Evolutionary conservation across 2,888 invertebrate species (phyloP).

Genomic region (Dromius quadrimaculatus): DNA sequence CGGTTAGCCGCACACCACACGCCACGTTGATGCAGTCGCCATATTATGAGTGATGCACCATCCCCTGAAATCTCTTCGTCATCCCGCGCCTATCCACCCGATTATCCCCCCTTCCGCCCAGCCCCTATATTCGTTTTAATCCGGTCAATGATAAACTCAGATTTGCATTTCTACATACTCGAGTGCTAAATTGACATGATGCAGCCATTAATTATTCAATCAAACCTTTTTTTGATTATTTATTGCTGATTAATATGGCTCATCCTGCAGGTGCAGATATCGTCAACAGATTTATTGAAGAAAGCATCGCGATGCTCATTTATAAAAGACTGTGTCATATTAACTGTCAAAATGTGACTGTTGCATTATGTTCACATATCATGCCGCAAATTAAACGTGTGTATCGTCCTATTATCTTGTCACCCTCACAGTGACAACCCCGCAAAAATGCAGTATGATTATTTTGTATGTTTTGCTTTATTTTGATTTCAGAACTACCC

Average conservation of each 20-base stretch:
- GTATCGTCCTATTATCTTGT: slow-evolving; percentile 24
- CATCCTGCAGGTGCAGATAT: too few relatives aligned
- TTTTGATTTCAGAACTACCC: too few relatives aligned
- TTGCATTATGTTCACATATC: background rate
- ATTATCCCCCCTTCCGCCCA: background rate
- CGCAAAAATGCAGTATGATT: slow-evolving; percentile 19
- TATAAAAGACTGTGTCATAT: too few relatives aligned
- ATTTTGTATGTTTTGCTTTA: too few relatives aligned
- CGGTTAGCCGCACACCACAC: slow-evolving; percentile 26
- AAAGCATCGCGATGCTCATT: too few relatives aligned
- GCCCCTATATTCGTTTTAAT: slow-evolving; percentile 39
- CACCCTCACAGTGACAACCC: background rate
- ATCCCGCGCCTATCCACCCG: background rate
- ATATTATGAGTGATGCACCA: slow-evolving; percentile 50
- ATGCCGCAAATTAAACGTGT: slow-evolving; percentile 14
- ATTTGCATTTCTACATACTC: slow-evolving; percentile 45
- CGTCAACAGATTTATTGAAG: too few relatives aligned
- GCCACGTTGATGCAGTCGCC: slow-evolving; percentile 49
- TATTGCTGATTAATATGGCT: too few relatives aligned
- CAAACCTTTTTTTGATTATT: too few relatives aligned
- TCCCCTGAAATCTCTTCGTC: background rate
- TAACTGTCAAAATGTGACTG: background rate
- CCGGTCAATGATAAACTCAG: slow-evolving; percentile 51
- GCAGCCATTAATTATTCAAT: too few relatives aligned
- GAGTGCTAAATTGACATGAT: too few relatives aligned